phyloP scores from a whole-genome alignment of 2,888 invertebrate species.

The Acleris emargana region DNA sequence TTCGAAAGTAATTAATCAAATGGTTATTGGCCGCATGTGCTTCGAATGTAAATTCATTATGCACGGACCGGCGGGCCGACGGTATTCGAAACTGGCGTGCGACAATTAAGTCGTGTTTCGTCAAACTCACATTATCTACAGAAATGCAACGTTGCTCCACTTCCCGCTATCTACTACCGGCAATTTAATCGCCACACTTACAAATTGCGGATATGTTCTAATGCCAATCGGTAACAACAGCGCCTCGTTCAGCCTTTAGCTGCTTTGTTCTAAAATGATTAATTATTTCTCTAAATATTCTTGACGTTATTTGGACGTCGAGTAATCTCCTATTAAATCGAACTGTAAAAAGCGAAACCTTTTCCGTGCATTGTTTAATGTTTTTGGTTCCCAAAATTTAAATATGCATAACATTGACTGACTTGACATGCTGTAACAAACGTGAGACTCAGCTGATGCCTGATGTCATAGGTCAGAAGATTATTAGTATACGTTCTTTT shows the following conservation, averaged over 20 bases:
- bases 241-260: background rate
- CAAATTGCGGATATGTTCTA: slow-evolving; percentile 31
- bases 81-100: slow-evolving; percentile 63
- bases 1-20: slow-evolving; percentile 23
- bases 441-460: slow-evolving; percentile 58
- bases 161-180: slow-evolving; percentile 58
- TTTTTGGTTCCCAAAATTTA: slow-evolving; percentile 45
- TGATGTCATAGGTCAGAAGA: slow-evolving; percentile 73
- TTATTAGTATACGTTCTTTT: slow-evolving; percentile 63
- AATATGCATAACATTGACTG: slow-evolving; percentile 48
- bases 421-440: slow-evolving; percentile 58
- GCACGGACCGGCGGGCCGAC: slow-evolving; percentile 53
- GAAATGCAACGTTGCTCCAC: slow-evolving; percentile 53
- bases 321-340: slow-evolving; percentile 9
- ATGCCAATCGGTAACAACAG: slow-evolving; percentile 19
- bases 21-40: slow-evolving; percentile 20
- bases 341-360: slow-evolving; percentile 34
- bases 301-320: slow-evolving; percentile 1
- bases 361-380: slow-evolving; percentile 55
- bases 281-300: background rate
- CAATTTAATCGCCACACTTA: slow-evolving; percentile 38
- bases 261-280: background rate
- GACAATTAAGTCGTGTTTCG: slow-evolving; percentile 68
- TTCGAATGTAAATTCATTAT: slow-evolving; percentile 59
- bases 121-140: slow-evolving; percentile 47